phyloP scores from a whole-genome alignment of 2,113 vertebrate species.

The Calypte anna region DNA sequence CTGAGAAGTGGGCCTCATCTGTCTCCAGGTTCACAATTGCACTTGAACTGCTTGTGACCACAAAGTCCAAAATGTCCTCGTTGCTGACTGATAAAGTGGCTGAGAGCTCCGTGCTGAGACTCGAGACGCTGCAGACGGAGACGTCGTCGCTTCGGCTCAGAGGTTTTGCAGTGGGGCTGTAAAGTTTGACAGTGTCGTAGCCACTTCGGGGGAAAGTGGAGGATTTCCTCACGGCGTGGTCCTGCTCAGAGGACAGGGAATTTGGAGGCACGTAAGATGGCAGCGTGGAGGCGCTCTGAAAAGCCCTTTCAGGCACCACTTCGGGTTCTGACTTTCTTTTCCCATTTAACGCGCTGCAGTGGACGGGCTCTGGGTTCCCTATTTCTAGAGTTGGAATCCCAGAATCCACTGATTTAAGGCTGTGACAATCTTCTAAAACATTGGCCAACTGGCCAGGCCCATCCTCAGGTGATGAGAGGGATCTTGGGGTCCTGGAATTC shows the following conservation, averaged over 20 bases:
- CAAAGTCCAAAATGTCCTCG: conserved; percentile 89
- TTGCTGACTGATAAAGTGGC: conserved; percentile 85
- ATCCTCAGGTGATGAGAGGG: conserved; percentile 51
- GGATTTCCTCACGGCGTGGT: conserved; percentile 79
- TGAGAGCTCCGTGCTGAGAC: conserved; percentile 92
- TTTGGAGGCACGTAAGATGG: conserved; percentile 55
- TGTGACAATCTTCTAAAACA: conserved; percentile 78
- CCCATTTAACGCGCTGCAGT: conserved; percentile 62
- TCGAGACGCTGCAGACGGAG: conserved; percentile 90
- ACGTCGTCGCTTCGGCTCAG: conserved; percentile 86
- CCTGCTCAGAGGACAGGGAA: conserved; percentile 66
- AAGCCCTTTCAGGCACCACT: conserved; percentile 62
- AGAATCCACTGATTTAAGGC: conserved; percentile 89
- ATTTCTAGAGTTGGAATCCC: conserved; percentile 94
- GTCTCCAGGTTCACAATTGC: conserved; percentile 91
- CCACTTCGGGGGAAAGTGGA: conserved; percentile 87
- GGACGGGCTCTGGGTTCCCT: conserved; percentile 84
- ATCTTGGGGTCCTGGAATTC: neutral
- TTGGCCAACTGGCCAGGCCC: conserved; percentile 56
- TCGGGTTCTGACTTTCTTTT: conserved; percentile 66
- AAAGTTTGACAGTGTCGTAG: conserved; percentile 81
- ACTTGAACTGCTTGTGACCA: conserved; percentile 91
- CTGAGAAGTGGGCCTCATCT: conserved; percentile 78
- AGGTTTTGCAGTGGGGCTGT: conserved; percentile 74
- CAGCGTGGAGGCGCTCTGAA: conserved; percentile 61